phyloP scores from a whole-genome alignment of 2,888 invertebrate genomes.

The Caradrina clavipalpis region DNA sequence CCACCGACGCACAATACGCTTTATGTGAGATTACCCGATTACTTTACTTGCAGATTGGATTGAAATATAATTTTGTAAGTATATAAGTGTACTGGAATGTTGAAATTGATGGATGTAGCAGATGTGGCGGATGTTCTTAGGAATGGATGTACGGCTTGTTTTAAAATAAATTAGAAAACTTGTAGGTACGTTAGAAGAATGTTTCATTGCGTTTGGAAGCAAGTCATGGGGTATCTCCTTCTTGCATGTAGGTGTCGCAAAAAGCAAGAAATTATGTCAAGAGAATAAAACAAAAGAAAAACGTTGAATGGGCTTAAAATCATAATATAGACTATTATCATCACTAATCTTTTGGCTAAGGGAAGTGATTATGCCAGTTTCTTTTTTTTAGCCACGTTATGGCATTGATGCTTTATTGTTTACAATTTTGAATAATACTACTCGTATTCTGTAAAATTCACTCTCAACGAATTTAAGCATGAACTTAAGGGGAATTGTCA shows the following conservation, averaged over 20 bases:
- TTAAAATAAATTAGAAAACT: slow-evolving; percentile 40
- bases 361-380: no score
- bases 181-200: background rate
- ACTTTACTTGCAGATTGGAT: slow-evolving; percentile 78
- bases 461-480: no score
- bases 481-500: no score
- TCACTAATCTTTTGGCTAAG: no score
- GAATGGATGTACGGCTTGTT: slow-evolving; percentile 23
- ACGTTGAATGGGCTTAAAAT: no score
- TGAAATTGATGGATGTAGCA: slow-evolving; percentile 31
- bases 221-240: background rate
- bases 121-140: slow-evolving; percentile 29
- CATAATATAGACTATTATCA: no score
- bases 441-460: no score
- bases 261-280: background rate
- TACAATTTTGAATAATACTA: no score
- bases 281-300: background rate
- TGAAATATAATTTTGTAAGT: slow-evolving; percentile 68
- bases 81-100: slow-evolving; percentile 36
- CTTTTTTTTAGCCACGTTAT: no score
- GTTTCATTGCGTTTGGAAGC: background rate
- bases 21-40: slow-evolving; percentile 79
- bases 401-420: no score
- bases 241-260: background rate
- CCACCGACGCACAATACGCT: slow-evolving; percentile 72